Base-by-base conservation (phyloP, 2,888 invertebrate genomes). In the Ophion ventricosus region DNA sequence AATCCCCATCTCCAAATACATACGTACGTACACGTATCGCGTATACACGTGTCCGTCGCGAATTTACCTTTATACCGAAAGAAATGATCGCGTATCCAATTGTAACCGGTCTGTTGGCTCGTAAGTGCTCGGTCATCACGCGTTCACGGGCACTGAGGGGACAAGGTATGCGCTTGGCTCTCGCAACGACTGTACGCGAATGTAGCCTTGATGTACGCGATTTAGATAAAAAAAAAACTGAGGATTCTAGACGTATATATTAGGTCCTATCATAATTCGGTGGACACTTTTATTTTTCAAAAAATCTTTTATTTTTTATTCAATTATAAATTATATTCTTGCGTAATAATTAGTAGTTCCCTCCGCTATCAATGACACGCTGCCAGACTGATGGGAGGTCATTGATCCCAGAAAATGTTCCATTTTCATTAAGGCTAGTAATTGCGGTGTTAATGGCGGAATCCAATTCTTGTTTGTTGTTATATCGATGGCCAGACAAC, bases 111-210 rank as follows among this genome's bases (percentile, higher is more conserved):
- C 35, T 79, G 72, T 56, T 64, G 54, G 64, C 49, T n/a, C 56
- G 63, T 25, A 43, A 70, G 29, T 72, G 63, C 70, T 81, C 64
- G 43, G 63, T 56, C 61, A 76, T 82, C 57, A 35, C 59, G 59
- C 67, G 54, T 59, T 49, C 64, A 43, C 20, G 78, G 54, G 56
- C 40, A 20, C 29, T 14, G 20, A 59, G 56, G 64, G 72, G 70
- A 79, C 70, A 63, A 79, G 57, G 63, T 72, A 63, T 56, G 70
- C 63, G 63, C 79, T 79, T 79, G 79, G 72, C 79, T 72, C 56
- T 49, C 49, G 59, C 69, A 69, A 7, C 23, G 17, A 8, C 7
- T 35, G 35, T 35, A 54, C 20, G 20, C 40, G 8, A 64, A 64
- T 72, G 14, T 10, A 72, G 59, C 59, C 59, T 67, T 43, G 26